Evolutionary conservation across 2,113 vertebrate genomes (phyloP).

Genomic region (Phocoena phocoena): DNA sequence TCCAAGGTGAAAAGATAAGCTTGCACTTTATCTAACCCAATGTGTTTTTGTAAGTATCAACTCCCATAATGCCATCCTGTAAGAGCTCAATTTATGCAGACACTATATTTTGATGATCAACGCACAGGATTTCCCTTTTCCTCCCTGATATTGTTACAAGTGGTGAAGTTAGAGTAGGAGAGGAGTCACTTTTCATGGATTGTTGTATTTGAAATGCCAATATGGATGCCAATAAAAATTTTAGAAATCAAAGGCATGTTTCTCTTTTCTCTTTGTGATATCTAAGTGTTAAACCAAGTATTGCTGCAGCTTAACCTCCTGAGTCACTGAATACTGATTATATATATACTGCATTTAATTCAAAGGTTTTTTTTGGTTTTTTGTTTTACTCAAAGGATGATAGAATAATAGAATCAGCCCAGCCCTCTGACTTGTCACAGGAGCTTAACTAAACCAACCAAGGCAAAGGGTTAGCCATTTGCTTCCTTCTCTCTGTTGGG

Average conservation of each 20-base stretch:
- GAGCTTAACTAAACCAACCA: not conserved
- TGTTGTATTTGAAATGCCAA: conserved; percentile 51
- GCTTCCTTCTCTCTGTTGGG: not conserved
- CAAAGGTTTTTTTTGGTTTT: not conserved
- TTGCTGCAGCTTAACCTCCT: not conserved
- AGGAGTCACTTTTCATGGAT: conserved; percentile 1
- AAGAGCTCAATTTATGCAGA: conserved; percentile 49
- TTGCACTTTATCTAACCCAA: conserved; percentile 40
- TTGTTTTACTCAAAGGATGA: not conserved
- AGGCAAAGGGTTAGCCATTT: not conserved
- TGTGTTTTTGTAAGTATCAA: conserved; percentile 36
- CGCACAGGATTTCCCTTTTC: conserved; percentile 37
- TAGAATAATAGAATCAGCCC: not conserved
- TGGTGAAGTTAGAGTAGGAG: not conserved
- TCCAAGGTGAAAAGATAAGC: conserved; percentile 44
- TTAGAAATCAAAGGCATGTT: conserved; percentile 41
- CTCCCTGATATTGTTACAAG: conserved; percentile 28
- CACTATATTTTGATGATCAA: conserved; percentile 29
- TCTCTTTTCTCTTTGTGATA: not conserved
- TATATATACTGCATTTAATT: not conserved
- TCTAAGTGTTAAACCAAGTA: not conserved
- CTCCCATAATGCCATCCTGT: conserved; percentile 55
- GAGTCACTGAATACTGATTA: not conserved
- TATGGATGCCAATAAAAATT: conserved; percentile 36
- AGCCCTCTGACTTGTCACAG: not conserved